A percentile compares a stretch with the other conserved stretches of the same genome.
Evolutionary conservation across 1,140 invertebrate species (phyloP).

Genomic region (Bursaphelenchus mucronatus): DNA sequence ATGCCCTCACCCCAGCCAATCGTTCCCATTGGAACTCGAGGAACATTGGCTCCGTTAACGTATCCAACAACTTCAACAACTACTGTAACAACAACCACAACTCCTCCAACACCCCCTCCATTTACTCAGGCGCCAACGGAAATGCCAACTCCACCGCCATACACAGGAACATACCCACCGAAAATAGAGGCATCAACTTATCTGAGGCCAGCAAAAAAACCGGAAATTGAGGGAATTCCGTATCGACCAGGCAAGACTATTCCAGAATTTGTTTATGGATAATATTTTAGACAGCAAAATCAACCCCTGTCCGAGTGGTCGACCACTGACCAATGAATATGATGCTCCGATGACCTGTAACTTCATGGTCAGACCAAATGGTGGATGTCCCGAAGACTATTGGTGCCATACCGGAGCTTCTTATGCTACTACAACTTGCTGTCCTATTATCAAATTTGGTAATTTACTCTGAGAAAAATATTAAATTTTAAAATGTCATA

Average conservation of each 20-base stretch:
- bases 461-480: neutral
- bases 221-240: constrained; percentile 4
- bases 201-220: constrained; percentile 25
- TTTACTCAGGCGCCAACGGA: constrained; percentile 9
- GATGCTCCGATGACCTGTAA: constrained; percentile 56
- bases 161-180: constrained; percentile 25
- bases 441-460: constrained; percentile 38
- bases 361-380: constrained; percentile 57
- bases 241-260: constrained; percentile 1
- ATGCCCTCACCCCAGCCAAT: constrained; percentile 25
- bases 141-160: constrained; percentile 31
- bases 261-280: neutral
- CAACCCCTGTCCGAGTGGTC: constrained; percentile 55
- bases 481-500: constrained; percentile 10
- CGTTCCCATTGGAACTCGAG: constrained; percentile 15
- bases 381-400: constrained; percentile 55
- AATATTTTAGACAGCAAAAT: constrained; percentile 34
- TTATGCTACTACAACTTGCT: constrained; percentile 56
- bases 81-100: constrained; percentile 13
- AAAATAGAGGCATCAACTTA: constrained; percentile 11
- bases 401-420: constrained; percentile 51
- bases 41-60: constrained; percentile 4
- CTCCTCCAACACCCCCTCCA: constrained; percentile 1
- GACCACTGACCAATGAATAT: constrained; percentile 54
- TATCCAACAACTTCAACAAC: constrained; percentile 26